phyloP scores from a whole-genome alignment of 2,888 invertebrate species.

The Amaurobius ferox region DNA sequence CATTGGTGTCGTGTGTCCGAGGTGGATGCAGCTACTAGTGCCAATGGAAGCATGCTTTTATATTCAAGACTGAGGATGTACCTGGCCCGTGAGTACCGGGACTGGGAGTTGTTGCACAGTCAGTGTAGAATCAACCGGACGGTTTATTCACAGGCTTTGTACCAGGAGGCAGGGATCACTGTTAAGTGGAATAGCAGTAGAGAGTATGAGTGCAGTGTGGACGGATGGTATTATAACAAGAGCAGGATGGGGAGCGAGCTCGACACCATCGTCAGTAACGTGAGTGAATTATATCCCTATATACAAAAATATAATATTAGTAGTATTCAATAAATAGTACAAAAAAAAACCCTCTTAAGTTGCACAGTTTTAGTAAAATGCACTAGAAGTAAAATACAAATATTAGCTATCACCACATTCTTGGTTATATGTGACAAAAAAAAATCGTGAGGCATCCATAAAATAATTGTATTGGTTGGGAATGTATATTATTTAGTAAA shows the following conservation, averaged over 20 bases:
- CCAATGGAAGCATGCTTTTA: slow-evolving; percentile 38
- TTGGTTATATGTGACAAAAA: too few relatives aligned
- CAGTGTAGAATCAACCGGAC: slow-evolving; percentile 64
- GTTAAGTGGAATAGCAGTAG: slow-evolving; percentile 39
- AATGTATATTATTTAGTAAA: too few relatives aligned
- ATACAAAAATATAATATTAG: too few relatives aligned
- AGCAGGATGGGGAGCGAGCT: slow-evolving; percentile 46
- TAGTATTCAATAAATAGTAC: too few relatives aligned
- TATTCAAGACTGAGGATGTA: slow-evolving; percentile 32
- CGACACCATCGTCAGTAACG: slow-evolving; percentile 65
- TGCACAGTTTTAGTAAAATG: too few relatives aligned
- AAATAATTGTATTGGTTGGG: too few relatives aligned
- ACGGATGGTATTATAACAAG: slow-evolving; percentile 71
- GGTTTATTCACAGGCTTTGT: slow-evolving; percentile 47
- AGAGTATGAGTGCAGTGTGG: slow-evolving; percentile 20
- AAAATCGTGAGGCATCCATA: too few relatives aligned
- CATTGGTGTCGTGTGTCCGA: slow-evolving; percentile 87
- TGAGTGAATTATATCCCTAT: slow-evolving; percentile 24
- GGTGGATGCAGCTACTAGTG: slow-evolving; percentile 78
- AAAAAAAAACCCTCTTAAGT: too few relatives aligned
- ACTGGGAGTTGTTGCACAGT: slow-evolving; percentile 56
- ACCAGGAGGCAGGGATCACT: slow-evolving; percentile 28
- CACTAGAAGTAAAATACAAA: too few relatives aligned
- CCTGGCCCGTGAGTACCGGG: slow-evolving; percentile 57
- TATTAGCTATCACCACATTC: too few relatives aligned